Evolutionary conservation across 1,140 invertebrate genomes (phyloP).

Genomic region (Colletes latitarsis): DNA sequence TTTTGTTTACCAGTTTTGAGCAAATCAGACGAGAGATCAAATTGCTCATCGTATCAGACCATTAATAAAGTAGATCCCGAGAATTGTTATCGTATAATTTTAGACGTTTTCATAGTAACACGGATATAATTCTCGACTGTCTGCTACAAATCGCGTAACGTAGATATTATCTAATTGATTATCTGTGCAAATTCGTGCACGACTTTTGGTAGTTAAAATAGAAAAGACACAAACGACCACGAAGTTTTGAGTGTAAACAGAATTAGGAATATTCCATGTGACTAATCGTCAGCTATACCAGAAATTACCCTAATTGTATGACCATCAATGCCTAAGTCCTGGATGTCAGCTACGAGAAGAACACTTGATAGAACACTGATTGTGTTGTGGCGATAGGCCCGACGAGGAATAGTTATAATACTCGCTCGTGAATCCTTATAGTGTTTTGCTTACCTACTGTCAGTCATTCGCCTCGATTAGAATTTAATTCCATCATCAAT

Average conservation of each 20-base stretch:
- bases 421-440: neutral
- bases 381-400: neutral
- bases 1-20: too few relatives aligned
- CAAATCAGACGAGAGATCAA: neutral
- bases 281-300: slow-evolving; percentile 13
- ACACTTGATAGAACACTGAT: slow-evolving; percentile 43
- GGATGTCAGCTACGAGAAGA: slow-evolving; percentile 46
- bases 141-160: slow-evolving; percentile 2
- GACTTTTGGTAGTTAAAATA: slow-evolving; percentile 30
- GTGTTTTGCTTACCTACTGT: neutral
- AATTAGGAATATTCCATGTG: slow-evolving; percentile 11
- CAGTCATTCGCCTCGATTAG: neutral
- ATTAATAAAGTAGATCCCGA: neutral
- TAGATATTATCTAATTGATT: slow-evolving; percentile 44
- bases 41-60: neutral
- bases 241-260: neutral
- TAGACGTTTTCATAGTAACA: neutral
- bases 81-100: neutral
- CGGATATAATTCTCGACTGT: neutral
- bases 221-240: slow-evolving; percentile 17
- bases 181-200: slow-evolving; percentile 30
- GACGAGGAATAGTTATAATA: neutral
- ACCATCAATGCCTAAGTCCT: slow-evolving; percentile 11
- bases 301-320: slow-evolving; percentile 14
- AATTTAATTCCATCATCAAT: neutral